Conservation (phyloP, 2,888 invertebrate species). For the Drosophila ustulata region DNA sequence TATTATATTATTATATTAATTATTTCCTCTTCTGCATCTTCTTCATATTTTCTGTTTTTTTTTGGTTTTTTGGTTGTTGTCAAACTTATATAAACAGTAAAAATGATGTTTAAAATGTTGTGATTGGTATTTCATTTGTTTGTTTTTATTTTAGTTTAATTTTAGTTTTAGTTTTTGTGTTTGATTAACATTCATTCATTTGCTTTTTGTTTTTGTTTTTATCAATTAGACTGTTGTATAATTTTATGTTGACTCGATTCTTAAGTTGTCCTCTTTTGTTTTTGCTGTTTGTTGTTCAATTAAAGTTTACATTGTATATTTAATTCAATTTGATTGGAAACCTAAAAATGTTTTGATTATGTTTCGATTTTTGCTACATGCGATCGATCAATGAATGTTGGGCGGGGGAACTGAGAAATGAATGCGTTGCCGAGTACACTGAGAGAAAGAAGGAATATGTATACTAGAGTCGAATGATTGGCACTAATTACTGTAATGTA, state of each 20-base stretch:
- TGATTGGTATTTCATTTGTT: conserved; percentile 45
- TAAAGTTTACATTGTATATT: conserved; percentile 58
- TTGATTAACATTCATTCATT: conserved; percentile 71
- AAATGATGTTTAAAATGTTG: conserved; percentile 80
- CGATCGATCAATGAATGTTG: conserved; percentile 35
- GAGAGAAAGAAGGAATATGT: conserved; percentile 38
- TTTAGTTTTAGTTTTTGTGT: conserved; percentile 49
- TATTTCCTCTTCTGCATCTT: conserved; percentile 1
- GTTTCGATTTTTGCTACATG: conserved; percentile 71
- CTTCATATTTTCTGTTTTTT: conserved; percentile 23
- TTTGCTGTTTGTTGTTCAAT: conserved; percentile 55
- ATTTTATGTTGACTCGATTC: conserved; percentile 55
- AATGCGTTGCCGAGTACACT: conserved; percentile 57
- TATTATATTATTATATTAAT: conserved; percentile 39
- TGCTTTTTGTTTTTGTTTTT: conserved; percentile 42
- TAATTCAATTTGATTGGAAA: conserved; percentile 78
- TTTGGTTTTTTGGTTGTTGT: conserved; percentile 36
- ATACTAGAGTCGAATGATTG: conserved; percentile 7
- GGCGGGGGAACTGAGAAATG: conserved; percentile 6
- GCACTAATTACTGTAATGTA: conserved; percentile 20
- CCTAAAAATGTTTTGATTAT: conserved; percentile 78
- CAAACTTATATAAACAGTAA: conserved; percentile 78
- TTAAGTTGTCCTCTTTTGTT: conserved; percentile 36
- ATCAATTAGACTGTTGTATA: conserved; percentile 63
- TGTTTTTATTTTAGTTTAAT: conserved; percentile 30